Base-by-base conservation (phyloP, 2,888 invertebrate species). In the Scotopteryx bipunctaria region DNA sequence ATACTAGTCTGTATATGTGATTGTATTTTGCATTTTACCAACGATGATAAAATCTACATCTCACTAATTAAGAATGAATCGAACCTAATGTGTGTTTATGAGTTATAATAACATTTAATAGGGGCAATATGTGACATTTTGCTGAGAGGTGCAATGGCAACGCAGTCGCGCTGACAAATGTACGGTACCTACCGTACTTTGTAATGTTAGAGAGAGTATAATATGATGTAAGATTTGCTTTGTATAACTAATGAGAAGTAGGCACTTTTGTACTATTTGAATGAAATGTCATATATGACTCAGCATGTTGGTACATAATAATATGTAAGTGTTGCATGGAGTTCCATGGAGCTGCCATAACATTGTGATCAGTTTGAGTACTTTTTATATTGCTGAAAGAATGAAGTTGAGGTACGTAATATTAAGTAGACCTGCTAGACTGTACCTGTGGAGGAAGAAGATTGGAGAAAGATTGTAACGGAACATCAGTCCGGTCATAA, bases 321-420 rank as follows among this genome's bases (percentile, higher is more conserved):
- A 45, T 43, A 48, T 49, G 49, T 55, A 56, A 83, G 83, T 81
- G 85, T 85, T 84, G 86, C 86, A 81, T 85, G 87, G 86, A 68
- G 86, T 86, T 86, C 86, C 82, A 82, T 82, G 83, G 88, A 80
- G 69, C 87, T 85, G 90, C 89, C 88, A 89, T 88, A 87, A 83
- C 77, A 79, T 80, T 90, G 88, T 89, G 90, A 90, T 89, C 86
- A 79, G 86, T 88, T 89, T 90, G 83, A 89, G 86, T 89, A 90
- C 87, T 89, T 90, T 63, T 89, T 90, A 88, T 88, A 88, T 83
- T 86, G 85, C 86, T 81, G 84, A 81, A 76, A 79, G 84, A 78
- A 76, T 82, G 80, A 79, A 81, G 72, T 81, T 82, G 76, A 78
- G 71, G 75, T 86, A 47, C n/a, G n/a, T n/a, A 85, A 78, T 83